Evolutionary conservation across 2,797 vertebrate species (phyloP), one percentile per base, ranked within the genome.

Genomic region (Protonibea diacanthus): DNA sequence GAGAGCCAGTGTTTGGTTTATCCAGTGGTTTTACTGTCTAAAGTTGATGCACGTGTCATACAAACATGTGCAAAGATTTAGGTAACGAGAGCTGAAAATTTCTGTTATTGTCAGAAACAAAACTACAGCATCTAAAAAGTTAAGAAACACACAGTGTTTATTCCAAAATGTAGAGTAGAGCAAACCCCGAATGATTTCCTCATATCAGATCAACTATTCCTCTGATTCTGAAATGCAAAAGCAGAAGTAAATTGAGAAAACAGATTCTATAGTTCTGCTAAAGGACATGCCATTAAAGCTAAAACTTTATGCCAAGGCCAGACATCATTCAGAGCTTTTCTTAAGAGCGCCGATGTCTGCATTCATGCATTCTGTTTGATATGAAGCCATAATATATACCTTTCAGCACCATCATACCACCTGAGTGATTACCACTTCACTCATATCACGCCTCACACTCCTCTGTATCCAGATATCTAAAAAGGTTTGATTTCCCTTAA

Each of bases 151-250:
- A 63, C 23, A 27, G 48, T 74, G 33, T 47, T 77, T 65, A 29
- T 51, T 29, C 21, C 55, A 4, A 27, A 57, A 80, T 62, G 65
- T 49, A 56, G 79, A 78, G 65, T 38, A 70, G 76, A 85, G 78
- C 78, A 33, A 74, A 57, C 64, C 76, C 74, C 83, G 29, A 65
- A 84, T 61, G 74, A 69, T 60, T 85, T 74, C 52, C 53, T 48
- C 44, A 25, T 11, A 64, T 60, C 33, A 80, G 62, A 65, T 66
- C 40, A 56, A 52, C 47, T 12, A 20, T 64, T 73, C 70, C 25
- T 76, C 56, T 58, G 55, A 23, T 63, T 67, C 45, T 74, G 21
- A 53, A 71, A 71, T 55, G 62, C 67, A 40, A 59, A 42, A n/a
- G 20, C 60, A 47, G 33, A 68, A 51, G 3, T 33, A 38, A 58